These are phyloP conservation scores for Zenarchopterus dispar DNA, from an alignment of 2,797 vertebrate genomes.

Conservation along the genomic window DNA sequence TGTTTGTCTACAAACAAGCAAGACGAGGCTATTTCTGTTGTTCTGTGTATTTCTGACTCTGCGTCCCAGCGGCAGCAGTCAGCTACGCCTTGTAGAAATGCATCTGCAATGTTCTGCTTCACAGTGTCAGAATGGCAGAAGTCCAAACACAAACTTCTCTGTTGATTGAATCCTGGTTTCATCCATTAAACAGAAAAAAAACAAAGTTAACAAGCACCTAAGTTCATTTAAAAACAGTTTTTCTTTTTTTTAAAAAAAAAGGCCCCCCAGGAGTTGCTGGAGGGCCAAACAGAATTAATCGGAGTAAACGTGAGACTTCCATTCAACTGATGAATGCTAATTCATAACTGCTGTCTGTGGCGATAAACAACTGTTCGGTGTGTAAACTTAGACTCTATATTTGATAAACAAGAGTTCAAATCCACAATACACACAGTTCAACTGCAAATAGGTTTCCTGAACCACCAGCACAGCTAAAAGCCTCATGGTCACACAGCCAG, in stretches of 20 bases:
- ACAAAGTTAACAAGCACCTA: not conserved
- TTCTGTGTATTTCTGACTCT: not conserved
- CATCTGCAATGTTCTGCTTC: no score
- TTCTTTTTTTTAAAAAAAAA: not conserved
- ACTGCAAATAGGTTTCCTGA: conserved; percentile 43
- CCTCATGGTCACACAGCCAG: conserved; percentile 20
- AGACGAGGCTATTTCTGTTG: not conserved
- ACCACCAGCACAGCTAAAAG: conserved; percentile 39
- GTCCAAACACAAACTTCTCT: not conserved
- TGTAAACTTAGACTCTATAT: conserved; percentile 23
- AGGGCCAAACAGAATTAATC: conserved; percentile 5
- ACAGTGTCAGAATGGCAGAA: no score
- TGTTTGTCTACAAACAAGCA: not conserved
- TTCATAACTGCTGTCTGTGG: conserved; percentile 7
- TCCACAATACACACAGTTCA: conserved; percentile 23
- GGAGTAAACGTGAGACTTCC: conserved; percentile 1
- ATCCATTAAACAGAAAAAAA: not conserved
- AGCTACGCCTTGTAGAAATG: no score
- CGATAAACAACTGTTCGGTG: conserved; percentile 10
- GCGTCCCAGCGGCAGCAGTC: not conserved
- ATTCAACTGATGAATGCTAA: conserved; percentile 9
- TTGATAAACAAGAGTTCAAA: conserved; percentile 55
- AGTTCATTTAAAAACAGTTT: not conserved
- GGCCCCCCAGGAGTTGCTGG: not conserved
- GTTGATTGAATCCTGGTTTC: not conserved